phyloP scores from a whole-genome alignment of 2,888 invertebrate genomes.

The Zele albiditarsus region DNA sequence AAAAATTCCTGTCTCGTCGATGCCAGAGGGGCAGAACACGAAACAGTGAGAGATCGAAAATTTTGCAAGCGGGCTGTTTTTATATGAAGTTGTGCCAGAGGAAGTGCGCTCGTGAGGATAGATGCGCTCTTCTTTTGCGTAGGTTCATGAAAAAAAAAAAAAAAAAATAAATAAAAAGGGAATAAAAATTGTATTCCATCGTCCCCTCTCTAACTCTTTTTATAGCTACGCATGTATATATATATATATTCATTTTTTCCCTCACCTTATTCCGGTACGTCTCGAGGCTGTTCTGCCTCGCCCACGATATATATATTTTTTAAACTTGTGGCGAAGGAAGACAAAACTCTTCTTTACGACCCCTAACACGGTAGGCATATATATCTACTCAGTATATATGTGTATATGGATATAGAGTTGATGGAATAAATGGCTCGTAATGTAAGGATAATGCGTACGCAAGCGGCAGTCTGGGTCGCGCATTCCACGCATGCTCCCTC shows the following conservation, averaged over 20 bases:
- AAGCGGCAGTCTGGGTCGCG: constrained; percentile 53
- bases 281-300: constrained; percentile 31
- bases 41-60: background rate
- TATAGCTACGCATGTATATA: constrained; percentile 13
- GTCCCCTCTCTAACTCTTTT: constrained; percentile 53
- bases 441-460: constrained; percentile 59
- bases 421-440: constrained; percentile 61
- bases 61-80: constrained; percentile 16
- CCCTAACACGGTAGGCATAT: constrained; percentile 43
- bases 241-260: constrained; percentile 26
- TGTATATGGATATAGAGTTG: constrained; percentile 48
- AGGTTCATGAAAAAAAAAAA: constrained; percentile 28
- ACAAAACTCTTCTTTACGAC: constrained; percentile 52
- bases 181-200: constrained; percentile 20
- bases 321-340: constrained; percentile 17
- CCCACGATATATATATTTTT: constrained; percentile 29
- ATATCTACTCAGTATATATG: constrained; percentile 18
- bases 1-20: constrained; percentile 43
- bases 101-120: constrained; percentile 38
- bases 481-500: constrained; percentile 54
- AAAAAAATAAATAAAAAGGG: constrained; percentile 18
- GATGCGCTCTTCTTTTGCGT: constrained; percentile 32
- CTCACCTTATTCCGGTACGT: constrained; percentile 12
- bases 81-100: constrained; percentile 34
- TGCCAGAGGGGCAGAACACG: constrained; percentile 14